phyloP scores from a whole-genome alignment of 2,113 vertebrate species.

The Lamprotornis superbus region DNA sequence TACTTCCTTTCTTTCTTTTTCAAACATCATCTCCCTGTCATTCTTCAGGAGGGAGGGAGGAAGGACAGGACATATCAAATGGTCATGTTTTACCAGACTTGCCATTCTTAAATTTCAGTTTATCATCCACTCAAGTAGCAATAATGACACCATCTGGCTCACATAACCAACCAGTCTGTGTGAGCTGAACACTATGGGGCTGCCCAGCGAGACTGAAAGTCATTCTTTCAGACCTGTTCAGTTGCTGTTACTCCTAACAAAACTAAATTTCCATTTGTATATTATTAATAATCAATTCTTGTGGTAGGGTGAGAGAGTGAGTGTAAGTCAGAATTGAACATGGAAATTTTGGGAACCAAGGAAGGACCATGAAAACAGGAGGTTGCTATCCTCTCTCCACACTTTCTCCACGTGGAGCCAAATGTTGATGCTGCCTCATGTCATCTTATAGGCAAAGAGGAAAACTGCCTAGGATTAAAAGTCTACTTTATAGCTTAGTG shows the following conservation, averaged over 20 bases:
- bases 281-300: neutral
- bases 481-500: conserved; percentile 8
- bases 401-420: neutral
- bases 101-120: neutral
- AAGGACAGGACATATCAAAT: neutral
- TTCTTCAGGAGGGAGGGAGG: neutral
- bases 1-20: neutral
- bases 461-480: neutral
- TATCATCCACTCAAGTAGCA: neutral
- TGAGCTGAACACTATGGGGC: neutral
- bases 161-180: neutral
- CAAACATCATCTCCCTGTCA: neutral
- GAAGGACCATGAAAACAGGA: neutral
- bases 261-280: neutral
- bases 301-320: neutral
- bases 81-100: neutral
- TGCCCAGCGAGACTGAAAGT: neutral
- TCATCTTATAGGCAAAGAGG: conserved; percentile 1
- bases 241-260: neutral
- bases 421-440: neutral
- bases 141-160: neutral
- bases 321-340: neutral
- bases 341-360: neutral
- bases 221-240: neutral
- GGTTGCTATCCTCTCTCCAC: neutral